A percentile compares a stretch with the other conserved stretches of the same genome.
Conservation (phyloP, 2,113 vertebrate species). For the Cettia cetti region DNA sequence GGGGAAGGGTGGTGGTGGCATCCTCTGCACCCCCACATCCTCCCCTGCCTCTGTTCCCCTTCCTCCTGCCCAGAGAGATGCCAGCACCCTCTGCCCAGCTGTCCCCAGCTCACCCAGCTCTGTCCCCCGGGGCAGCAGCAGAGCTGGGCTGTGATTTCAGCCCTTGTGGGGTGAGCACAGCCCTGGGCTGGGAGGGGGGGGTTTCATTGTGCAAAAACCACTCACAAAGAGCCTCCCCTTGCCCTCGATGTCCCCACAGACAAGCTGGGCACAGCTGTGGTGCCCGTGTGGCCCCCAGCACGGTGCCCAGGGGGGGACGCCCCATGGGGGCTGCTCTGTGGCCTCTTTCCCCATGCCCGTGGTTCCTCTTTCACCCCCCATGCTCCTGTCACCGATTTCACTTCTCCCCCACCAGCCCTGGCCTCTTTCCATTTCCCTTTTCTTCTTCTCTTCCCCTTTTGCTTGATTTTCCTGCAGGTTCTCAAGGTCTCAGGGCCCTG, state of each 20-base stretch:
- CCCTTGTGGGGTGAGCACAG: neutral
- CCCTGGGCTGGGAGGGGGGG: neutral
- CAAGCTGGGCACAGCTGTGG: accelerated
- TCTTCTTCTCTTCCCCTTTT: conserved; percentile 27
- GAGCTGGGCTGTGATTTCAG: neutral
- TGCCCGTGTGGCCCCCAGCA: accelerated
- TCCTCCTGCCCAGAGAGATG: neutral
- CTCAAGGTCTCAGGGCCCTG: neutral
- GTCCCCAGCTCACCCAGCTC: accelerated
- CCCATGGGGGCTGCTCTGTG: accelerated
- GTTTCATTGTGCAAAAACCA: accelerated
- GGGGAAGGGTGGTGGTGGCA: neutral
- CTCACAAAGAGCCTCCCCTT: neutral
- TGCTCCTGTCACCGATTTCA: neutral
- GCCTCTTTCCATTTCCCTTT: conserved; percentile 19
- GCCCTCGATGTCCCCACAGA: accelerated
- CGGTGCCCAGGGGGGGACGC: accelerated
- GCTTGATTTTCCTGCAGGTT: neutral
- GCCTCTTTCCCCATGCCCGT: accelerated
- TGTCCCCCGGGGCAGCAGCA: neutral
- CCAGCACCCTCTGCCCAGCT: neutral
- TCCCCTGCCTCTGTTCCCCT: neutral
- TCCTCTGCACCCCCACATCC: neutral
- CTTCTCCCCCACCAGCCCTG: neutral
- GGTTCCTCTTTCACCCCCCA: conserved; percentile 14